These are phyloP conservation scores for Orchesellides sinensis DNA, from an alignment of 2,888 invertebrate species.

Conservation along the genomic window DNA sequence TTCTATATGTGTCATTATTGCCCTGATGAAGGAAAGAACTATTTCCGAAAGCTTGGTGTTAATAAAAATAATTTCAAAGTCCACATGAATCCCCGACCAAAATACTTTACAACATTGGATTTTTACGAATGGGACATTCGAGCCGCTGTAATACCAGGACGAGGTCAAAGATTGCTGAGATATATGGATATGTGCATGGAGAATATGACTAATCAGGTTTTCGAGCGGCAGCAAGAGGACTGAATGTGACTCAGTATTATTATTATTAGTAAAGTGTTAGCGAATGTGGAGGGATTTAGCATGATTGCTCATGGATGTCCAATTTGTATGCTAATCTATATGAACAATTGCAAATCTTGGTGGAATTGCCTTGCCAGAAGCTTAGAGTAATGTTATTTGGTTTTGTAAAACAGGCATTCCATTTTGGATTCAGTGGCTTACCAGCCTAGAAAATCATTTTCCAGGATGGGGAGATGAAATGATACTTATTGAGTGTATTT, in stretches of 20 bases:
- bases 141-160: background rate
- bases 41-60: too few species aligned
- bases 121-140: slow-evolving; percentile 28
- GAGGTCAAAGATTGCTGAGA: slow-evolving; percentile 13
- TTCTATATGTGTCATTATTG: too few species aligned
- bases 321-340: slow-evolving; percentile 10
- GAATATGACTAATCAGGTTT: slow-evolving; percentile 33
- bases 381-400: background rate
- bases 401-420: slow-evolving; percentile 29
- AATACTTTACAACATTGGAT: slow-evolving; percentile 10
- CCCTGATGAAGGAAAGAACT: too few species aligned
- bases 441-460: slow-evolving; percentile 37
- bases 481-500: slow-evolving; percentile 39
- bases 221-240: slow-evolving; percentile 10
- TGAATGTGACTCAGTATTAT: slow-evolving; percentile 41
- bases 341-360: background rate
- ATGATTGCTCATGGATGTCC: slow-evolving; percentile 41
- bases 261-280: slow-evolving; percentile 30
- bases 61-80: background rate
- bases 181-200: slow-evolving; percentile 29
- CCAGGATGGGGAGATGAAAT: slow-evolving; percentile 42
- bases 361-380: background rate
- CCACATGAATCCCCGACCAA: background rate
- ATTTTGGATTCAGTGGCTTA: slow-evolving; percentile 37
- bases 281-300: slow-evolving; percentile 15